Evolutionary conservation across 2,888 invertebrate genomes (phyloP), one percentile per base, ranked within the genome.

Genomic region (Ernsta delagoae): DNA sequence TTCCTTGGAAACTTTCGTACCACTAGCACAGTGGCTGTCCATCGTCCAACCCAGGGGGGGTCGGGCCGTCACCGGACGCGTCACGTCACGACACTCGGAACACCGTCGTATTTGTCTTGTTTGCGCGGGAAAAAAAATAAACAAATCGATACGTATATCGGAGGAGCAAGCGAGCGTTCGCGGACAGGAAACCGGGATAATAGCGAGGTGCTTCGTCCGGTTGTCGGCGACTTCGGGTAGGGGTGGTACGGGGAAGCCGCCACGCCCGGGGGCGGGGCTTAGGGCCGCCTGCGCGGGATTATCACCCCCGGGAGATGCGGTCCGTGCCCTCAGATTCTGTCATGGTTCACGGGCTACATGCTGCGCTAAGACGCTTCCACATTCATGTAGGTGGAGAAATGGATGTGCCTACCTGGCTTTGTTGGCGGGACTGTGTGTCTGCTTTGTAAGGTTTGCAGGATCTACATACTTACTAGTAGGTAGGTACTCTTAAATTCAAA

Each of bases 171-270:
- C 92, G 89, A 85, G 92, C 89, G 92, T 87, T 85, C 88, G 85
- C 84, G 89, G 89, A 92, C 92, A 92, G 92, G 92, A 93, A 92
- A 83, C 92, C 84, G 85, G 87, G 86, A 92, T 93, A 93, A 93
- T 92, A 90, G 91, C 87, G 88, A 89, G 82, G 80, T 76, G 83
- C 79, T 81, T 80, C 81, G 82, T 83, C 83, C 83, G 84, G 82
- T 80, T 78, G 77, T 74, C 75, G 79, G 78, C 78, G 79, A 72
- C 73, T n/a, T 4, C 3, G 36, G 77, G 77, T 77, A 77, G 77
- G 78, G 80, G 79, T 75, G 78, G 79, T 65, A 70, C 72, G 75
- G 73, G 70, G 74, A 75, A 74, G 59, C 70, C 68, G 76, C 78
- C 80, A 81, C 82, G 82, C 82, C 82, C 76, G 68, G 70, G 75